phyloP scores from a whole-genome alignment of 2,797 vertebrate species.

The Bucorvus abyssinicus region DNA sequence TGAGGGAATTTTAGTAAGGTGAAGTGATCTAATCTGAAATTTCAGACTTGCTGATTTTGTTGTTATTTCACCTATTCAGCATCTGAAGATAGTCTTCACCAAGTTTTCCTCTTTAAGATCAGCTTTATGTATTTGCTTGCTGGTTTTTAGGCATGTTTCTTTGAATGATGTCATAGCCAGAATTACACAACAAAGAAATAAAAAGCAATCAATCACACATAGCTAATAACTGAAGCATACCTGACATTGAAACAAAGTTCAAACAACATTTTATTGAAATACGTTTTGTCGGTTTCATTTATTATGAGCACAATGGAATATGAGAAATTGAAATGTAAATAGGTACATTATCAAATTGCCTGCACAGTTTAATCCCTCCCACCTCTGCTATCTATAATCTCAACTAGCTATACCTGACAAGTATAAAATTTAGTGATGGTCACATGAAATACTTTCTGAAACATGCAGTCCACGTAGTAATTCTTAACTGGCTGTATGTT shows the following conservation, averaged over 20 bases:
- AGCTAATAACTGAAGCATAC: not conserved
- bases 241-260: not conserved
- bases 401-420: not conserved
- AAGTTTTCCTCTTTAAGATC: not conserved
- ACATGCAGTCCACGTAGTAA: not conserved
- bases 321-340: not conserved
- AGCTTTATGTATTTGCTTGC: not conserved
- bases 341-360: not conserved
- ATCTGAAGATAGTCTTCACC: not conserved
- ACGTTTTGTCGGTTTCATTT: not conserved
- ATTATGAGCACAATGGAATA: not conserved
- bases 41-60: not conserved
- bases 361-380: not conserved
- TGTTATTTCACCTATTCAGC: not conserved
- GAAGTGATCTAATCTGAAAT: not conserved
- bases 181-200: not conserved
- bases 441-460: not conserved
- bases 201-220: not conserved
- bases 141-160: not conserved
- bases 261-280: not conserved
- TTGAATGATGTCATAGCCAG: not conserved
- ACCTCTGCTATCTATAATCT: not conserved
- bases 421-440: not conserved
- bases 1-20: not conserved
- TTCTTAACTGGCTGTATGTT: not conserved